phyloP scores from a whole-genome alignment of 2,888 invertebrate genomes.

The Dasysyrphus tricinctus region DNA sequence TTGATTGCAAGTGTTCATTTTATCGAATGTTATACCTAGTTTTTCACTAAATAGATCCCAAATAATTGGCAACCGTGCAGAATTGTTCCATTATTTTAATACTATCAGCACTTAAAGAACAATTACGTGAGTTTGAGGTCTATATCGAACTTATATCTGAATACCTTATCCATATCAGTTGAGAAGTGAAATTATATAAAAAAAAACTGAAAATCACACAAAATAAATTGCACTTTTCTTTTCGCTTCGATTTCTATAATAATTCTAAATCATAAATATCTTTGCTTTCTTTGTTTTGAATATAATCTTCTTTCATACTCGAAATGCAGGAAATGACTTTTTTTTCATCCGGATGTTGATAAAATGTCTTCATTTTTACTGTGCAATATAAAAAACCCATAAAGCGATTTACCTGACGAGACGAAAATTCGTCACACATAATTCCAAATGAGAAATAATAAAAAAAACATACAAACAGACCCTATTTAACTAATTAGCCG shows the following conservation, averaged over 20 bases:
- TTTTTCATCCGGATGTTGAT: constrained; percentile 6
- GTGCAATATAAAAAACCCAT: constrained; percentile 1
- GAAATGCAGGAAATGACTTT: constrained; percentile 13
- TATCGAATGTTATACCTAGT: background rate
- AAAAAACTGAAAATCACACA: background rate
- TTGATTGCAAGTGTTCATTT: background rate
- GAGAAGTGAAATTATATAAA: background rate
- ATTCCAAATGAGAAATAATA: background rate
- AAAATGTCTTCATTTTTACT: background rate
- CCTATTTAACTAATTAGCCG: constrained; percentile 5
- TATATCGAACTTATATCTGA: background rate
- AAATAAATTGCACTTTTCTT: background rate
- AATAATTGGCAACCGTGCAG: background rate
- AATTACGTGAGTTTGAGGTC: background rate
- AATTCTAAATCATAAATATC: background rate
- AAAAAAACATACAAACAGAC: background rate
- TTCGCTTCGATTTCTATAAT: background rate
- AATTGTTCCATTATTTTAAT: background rate
- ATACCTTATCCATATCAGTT: background rate
- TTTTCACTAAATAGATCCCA: background rate
- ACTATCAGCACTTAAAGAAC: background rate
- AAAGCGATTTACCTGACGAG: constrained; percentile 59
- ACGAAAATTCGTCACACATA: constrained; percentile 27
- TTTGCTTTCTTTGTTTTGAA: background rate
- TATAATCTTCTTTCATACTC: constrained; percentile 6